phyloP scores from a whole-genome alignment of 2,113 vertebrate genomes.

The Heteronetta atricapilla region DNA sequence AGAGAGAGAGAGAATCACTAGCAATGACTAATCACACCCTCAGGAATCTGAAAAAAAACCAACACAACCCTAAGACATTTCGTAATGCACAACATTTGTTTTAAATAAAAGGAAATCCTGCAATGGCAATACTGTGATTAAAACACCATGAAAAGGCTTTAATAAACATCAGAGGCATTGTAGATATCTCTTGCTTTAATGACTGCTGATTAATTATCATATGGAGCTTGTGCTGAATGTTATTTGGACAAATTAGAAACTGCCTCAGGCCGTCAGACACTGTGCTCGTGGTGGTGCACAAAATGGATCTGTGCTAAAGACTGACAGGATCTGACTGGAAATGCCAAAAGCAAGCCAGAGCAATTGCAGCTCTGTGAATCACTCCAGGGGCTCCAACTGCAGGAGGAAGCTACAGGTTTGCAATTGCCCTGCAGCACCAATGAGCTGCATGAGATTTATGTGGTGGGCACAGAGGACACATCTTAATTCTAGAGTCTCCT shows the following conservation, averaged over 20 bases:
- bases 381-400: not conserved
- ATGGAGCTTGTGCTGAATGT: not conserved
- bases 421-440: not conserved
- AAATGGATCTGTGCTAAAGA: not conserved
- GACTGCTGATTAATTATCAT: conserved; percentile 33
- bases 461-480: not conserved
- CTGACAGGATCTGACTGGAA: not conserved
- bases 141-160: conserved; percentile 11
- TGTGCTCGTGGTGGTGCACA: not conserved
- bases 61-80: not conserved
- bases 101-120: conserved; percentile 48
- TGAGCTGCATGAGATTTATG: accelerated
- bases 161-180: not conserved
- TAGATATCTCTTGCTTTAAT: conserved; percentile 25
- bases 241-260: conserved; percentile 2
- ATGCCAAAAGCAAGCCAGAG: not conserved
- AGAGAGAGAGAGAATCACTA: not conserved
- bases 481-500: not conserved
- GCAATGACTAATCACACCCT: not conserved
- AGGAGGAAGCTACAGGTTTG: not conserved
- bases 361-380: not conserved
- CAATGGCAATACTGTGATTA: conserved; percentile 35
- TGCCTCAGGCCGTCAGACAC: not conserved
- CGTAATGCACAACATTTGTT: conserved; percentile 24
- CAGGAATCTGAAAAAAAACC: not conserved